Conservation (phyloP, 2,113 vertebrate species). For the Eonycteris spelaea region DNA sequence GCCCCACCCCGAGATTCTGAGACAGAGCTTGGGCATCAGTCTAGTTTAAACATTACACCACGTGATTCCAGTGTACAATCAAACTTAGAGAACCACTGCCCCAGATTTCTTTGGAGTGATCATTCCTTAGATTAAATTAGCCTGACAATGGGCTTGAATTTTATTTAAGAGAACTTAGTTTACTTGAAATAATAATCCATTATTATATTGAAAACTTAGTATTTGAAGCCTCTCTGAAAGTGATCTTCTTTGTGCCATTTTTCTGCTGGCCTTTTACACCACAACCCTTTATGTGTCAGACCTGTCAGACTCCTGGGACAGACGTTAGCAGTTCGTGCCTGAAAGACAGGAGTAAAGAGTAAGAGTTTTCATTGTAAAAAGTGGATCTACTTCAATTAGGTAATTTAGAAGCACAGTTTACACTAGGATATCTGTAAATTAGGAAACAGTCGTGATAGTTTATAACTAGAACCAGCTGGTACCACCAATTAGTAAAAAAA, state of each 20-base stretch:
- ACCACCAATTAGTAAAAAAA: background rate
- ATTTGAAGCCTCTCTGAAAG: background rate
- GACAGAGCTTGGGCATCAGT: background rate
- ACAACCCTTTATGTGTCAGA: rapidly evolving
- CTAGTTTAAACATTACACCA: background rate
- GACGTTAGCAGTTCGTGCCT: background rate
- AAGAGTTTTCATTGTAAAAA: background rate
- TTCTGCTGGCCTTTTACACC: background rate
- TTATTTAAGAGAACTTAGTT: background rate
- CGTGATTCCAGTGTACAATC: background rate
- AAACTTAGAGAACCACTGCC: background rate
- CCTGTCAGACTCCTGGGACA: background rate
- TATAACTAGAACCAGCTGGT: background rate
- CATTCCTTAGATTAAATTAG: background rate
- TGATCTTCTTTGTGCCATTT: background rate
- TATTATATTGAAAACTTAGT: background rate
- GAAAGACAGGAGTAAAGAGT: background rate
- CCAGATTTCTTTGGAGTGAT: background rate
- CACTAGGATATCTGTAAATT: background rate
- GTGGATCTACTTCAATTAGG: background rate
- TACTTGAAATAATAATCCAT: background rate
- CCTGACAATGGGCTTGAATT: background rate
- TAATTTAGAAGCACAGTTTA: background rate
- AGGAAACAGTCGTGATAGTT: background rate
- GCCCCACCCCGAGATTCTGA: background rate